These are phyloP conservation scores for Fissipunctia ypsillon DNA, from an alignment of 2,888 invertebrate genomes.

Conservation along the genomic window DNA sequence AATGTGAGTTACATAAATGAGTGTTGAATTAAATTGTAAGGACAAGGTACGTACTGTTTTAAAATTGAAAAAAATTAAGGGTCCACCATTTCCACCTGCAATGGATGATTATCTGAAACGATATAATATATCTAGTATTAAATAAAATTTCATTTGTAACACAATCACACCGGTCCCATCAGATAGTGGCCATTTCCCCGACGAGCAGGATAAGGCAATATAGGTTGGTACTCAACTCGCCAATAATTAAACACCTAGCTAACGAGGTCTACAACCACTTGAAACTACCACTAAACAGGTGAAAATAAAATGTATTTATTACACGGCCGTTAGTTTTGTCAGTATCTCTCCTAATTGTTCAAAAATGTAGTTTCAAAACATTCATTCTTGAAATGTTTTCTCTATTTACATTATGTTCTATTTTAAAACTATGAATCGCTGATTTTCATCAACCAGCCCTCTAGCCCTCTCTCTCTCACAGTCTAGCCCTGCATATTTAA, in stretches of 20 bases:
- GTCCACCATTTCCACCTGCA: neutral
- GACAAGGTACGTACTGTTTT: conserved; percentile 46
- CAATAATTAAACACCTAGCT: conserved; percentile 29
- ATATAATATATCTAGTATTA: neutral
- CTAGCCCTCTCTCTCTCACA: too few species aligned
- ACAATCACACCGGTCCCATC: neutral
- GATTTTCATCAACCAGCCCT: neutral
- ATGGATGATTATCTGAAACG: neutral
- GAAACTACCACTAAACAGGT: conserved; percentile 20
- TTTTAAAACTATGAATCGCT: neutral
- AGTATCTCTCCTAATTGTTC: neutral
- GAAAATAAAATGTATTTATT: conserved; percentile 14
- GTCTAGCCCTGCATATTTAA: neutral
- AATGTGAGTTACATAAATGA: conserved; percentile 62
- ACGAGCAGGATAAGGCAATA: conserved; percentile 13
- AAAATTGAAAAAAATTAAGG: neutral
- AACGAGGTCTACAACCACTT: conserved; percentile 55
- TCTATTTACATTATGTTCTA: neutral
- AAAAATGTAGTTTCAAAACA: neutral
- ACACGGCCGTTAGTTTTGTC: neutral
- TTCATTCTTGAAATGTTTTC: neutral
- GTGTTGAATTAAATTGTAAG: conserved; percentile 37
- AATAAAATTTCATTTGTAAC: neutral
- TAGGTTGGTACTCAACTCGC: conserved; percentile 16
- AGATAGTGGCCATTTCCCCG: conserved; percentile 6